These are phyloP conservation scores for Plemyria rubiginata DNA, from an alignment of 2,888 invertebrate species.

Conservation along the genomic window DNA sequence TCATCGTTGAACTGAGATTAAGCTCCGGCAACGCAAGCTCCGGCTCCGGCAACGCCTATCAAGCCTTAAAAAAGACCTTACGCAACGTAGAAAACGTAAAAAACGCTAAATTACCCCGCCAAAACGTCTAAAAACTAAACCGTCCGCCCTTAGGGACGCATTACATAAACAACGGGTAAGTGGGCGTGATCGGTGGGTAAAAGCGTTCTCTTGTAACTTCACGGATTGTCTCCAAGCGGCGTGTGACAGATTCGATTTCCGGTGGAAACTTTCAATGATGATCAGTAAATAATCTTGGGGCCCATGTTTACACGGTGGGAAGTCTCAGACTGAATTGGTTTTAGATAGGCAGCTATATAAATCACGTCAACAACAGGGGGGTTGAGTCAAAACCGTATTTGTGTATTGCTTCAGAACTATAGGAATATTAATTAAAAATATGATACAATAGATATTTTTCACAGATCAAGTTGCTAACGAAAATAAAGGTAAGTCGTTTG, in stretches of 20 bases:
- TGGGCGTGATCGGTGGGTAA: slow-evolving; percentile 59
- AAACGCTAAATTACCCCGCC: slow-evolving; percentile 24
- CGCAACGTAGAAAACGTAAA: slow-evolving; percentile 19
- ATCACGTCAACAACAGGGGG: no score
- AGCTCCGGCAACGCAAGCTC: slow-evolving; percentile 3
- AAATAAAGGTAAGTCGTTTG: no score
- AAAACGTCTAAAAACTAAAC: slow-evolving; percentile 34
- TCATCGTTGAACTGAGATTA: slow-evolving; percentile 10
- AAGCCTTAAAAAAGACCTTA: slow-evolving; percentile 12
- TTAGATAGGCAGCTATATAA: not conserved
- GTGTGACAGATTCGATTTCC: slow-evolving; percentile 71
- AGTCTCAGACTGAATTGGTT: not conserved
- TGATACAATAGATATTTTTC: no score
- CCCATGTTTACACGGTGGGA: slow-evolving; percentile 10
- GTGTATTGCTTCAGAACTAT: no score
- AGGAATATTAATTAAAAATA: no score
- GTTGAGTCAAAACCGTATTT: no score
- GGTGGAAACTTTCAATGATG: slow-evolving; percentile 49
- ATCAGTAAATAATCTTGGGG: slow-evolving; percentile 32
- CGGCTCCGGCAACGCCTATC: slow-evolving; percentile 6
- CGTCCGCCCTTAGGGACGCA: slow-evolving; percentile 27
- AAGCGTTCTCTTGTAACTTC: slow-evolving; percentile 67
- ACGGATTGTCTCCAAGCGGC: slow-evolving; percentile 47
- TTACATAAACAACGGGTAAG: slow-evolving; percentile 52
- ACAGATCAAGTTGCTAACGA: no score